Evolutionary conservation across 2,113 vertebrate genomes (phyloP).

Genomic region (Colinus virginianus): DNA sequence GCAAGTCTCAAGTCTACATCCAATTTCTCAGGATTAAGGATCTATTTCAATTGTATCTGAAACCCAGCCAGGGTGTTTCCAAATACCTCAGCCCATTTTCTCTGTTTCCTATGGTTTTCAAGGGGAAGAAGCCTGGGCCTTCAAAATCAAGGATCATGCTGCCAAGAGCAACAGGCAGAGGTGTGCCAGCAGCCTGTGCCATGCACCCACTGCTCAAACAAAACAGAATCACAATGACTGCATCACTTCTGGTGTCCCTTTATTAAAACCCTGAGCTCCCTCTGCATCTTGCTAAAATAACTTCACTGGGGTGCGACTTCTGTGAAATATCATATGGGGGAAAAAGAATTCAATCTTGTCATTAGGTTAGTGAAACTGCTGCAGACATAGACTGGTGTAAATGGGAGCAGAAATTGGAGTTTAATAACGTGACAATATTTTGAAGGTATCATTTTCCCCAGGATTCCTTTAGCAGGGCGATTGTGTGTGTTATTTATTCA

Average conservation of each 20-base stretch:
- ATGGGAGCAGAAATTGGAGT: neutral
- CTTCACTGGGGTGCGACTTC: neutral
- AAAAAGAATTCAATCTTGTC: neutral
- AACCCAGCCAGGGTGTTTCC: neutral
- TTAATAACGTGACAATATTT: constrained; percentile 31
- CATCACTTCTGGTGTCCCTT: neutral
- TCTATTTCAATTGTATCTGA: neutral
- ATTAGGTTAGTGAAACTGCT: neutral
- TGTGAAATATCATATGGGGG: neutral
- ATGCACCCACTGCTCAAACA: neutral
- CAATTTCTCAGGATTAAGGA: neutral
- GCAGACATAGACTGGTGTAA: neutral
- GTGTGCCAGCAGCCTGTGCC: neutral
- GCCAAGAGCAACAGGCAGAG: neutral
- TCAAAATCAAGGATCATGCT: neutral
- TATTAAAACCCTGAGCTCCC: neutral
- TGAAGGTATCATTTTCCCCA: neutral
- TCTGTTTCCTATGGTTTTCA: neutral
- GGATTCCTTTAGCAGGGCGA: constrained; percentile 14
- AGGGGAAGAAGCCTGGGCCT: neutral
- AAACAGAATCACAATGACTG: neutral
- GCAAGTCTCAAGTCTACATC: neutral
- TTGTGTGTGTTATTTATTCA: constrained; percentile 24
- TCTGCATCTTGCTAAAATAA: constrained; percentile 2
- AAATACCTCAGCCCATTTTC: neutral